These are phyloP conservation scores for Pipistrellus kuhlii DNA, from an alignment of 2,797 vertebrate species.

Conservation along the genomic window DNA sequence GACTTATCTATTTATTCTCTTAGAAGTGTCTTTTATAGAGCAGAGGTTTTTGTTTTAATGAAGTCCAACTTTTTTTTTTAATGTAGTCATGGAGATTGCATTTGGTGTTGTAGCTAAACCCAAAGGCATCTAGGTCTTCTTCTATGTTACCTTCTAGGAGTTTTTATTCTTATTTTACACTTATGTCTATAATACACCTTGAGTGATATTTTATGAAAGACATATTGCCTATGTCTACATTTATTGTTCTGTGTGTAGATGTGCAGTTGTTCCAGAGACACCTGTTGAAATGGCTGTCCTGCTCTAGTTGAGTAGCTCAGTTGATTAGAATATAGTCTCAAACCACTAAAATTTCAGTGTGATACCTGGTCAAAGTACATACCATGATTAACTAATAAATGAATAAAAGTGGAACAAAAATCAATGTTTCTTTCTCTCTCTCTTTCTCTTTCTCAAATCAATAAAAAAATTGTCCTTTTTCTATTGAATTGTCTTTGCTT, in stretches of 20 bases:
- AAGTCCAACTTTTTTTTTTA: background rate
- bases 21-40: background rate
- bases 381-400: background rate
- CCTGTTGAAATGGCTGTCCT: background rate
- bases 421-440: background rate
- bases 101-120: background rate
- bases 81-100: background rate
- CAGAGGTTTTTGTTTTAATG: background rate
- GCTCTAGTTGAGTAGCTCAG: background rate
- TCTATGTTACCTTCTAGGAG: background rate
- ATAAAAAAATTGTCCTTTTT: background rate
- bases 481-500: background rate
- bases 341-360: background rate
- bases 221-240: background rate
- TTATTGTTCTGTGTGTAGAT: background rate
- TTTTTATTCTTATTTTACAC: background rate
- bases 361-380: background rate
- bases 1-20: background rate
- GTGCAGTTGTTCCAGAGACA: background rate
- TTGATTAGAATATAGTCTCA: background rate
- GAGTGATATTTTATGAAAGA: background rate
- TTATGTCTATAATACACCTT: background rate
- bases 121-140: background rate
- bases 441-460: background rate
- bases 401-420: background rate